Evolutionary conservation across 2,797 vertebrate genomes (phyloP).

Genomic region (Sternarchorhynchus goeldii): DNA sequence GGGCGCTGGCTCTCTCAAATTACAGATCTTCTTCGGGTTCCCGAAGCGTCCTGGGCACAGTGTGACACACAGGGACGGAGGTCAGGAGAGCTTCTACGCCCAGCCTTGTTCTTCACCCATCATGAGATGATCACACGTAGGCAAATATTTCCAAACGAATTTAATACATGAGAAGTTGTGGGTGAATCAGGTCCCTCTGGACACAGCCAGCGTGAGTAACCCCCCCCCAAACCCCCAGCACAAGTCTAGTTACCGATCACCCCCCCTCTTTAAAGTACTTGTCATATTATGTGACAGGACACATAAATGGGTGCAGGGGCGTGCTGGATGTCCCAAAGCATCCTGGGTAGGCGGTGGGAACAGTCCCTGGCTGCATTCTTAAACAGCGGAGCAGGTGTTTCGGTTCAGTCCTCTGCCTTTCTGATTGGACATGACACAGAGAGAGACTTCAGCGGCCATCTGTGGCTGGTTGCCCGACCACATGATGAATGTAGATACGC

Average conservation of each 20-base stretch:
- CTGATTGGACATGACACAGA: constrained; percentile 48
- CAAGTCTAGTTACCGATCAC: constrained; percentile 69
- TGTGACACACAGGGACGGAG: not conserved
- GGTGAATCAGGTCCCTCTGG: constrained; percentile 41
- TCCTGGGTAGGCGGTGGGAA: constrained; percentile 11
- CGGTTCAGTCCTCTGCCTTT: constrained; percentile 22
- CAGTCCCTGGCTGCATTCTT: constrained; percentile 19
- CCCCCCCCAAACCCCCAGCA: constrained; percentile 63
- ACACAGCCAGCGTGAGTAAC: constrained; percentile 10
- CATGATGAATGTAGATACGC: constrained; percentile 47
- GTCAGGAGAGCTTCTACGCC: not conserved
- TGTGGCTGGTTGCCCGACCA: constrained; percentile 46
- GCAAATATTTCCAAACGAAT: constrained; percentile 56
- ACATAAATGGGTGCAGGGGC: constrained; percentile 63
- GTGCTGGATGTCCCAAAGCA: constrained; percentile 16
- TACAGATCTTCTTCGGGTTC: no score
- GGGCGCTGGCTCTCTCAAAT: no score
- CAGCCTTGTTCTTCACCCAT: constrained; percentile 12
- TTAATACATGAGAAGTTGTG: constrained; percentile 58
- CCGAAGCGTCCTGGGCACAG: not conserved
- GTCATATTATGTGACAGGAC: constrained; percentile 73
- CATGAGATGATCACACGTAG: constrained; percentile 29
- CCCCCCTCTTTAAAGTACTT: constrained; percentile 52
- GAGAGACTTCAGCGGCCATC: constrained; percentile 50
- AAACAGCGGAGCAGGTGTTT: constrained; percentile 49